Base-by-base conservation (phyloP, 2,888 invertebrate genomes). In the Lamproptera curius region DNA sequence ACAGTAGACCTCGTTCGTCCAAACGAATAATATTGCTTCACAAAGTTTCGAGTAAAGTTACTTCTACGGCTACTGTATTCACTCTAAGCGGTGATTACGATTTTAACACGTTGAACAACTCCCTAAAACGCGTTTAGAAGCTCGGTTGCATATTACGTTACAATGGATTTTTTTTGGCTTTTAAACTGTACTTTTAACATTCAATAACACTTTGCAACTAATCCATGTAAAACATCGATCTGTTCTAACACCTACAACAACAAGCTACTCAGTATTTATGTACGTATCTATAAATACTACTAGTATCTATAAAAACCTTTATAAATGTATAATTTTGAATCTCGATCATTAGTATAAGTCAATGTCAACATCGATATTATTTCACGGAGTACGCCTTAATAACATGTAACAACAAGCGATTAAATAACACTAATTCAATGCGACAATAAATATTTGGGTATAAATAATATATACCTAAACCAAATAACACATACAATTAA, bases 281-380 rank as follows among this genome's bases (percentile, higher is more conserved):
- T 51, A 52, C 46, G 63, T 73, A 58, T 55, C 65, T 73, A 73
- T 69, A 65, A 63, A 59, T 55, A 53, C 70, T 72, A 72, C 61
- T 44, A 58, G 60, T 59, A 53, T 52, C 80, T 84, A 83, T 28
- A 83, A 82, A 67, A 72, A 62, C 63, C 64, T 68, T 77, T 82
- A 85, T 70, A 84, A 85, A 85, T 82, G 82, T 85, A 82, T 70
- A 83, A 81, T 81, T 70, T 70, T 60, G 39, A 49, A 36, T 34
- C 23, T 63, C 56, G 57, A 58, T 58, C 52, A 62, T 64, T 65
- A 17, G 28, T 37, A 36, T 42, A 26, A 34, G 56, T 62, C 62
- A 65, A 62, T 68, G 63, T 66, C 66, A 82, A 82, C 80, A 79
- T 65, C 65, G 64, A 79, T 78, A 68, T 57, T 41, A 54, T 51